phyloP scores from a whole-genome alignment of 2,113 vertebrate genomes.

The Tetrax tetrax region DNA sequence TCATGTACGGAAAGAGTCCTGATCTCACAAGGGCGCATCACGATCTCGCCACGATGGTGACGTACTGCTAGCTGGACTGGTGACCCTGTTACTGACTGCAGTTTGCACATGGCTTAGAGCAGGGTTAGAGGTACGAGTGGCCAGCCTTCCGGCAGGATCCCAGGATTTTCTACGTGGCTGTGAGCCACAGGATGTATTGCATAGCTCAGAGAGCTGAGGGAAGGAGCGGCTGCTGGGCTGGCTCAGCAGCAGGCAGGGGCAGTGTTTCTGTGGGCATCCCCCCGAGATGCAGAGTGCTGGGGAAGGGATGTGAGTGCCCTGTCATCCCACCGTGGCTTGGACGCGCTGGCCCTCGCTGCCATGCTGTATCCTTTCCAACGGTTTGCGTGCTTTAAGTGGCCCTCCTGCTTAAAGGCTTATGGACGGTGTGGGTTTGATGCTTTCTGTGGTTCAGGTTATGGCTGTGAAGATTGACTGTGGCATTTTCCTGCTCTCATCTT shows the following conservation, averaged over 20 bases:
- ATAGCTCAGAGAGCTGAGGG: not conserved
- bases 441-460: not conserved
- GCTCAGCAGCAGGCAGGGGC: not conserved
- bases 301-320: not conserved
- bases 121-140: not conserved
- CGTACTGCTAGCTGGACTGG: not conserved
- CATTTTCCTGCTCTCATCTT: not conserved
- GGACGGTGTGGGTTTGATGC: not conserved
- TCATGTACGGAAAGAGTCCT: conserved; percentile 11
- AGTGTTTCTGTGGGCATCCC: not conserved
- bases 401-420: not conserved
- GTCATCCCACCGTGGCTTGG: rapidly evolving
- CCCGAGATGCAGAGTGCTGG: rapidly evolving
- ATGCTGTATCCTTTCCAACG: not conserved
- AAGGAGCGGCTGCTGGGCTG: not conserved
- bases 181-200: not conserved
- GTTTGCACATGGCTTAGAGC: not conserved
- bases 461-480: rapidly evolving
- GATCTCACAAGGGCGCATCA: not conserved
- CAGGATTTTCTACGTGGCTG: not conserved
- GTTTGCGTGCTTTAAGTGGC: not conserved
- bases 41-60: not conserved
- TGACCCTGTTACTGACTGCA: not conserved
- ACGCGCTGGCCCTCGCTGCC: rapidly evolving
- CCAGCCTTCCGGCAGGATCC: not conserved